phyloP scores from a whole-genome alignment of 2,888 invertebrate species.

The Cistogaster globosa region DNA sequence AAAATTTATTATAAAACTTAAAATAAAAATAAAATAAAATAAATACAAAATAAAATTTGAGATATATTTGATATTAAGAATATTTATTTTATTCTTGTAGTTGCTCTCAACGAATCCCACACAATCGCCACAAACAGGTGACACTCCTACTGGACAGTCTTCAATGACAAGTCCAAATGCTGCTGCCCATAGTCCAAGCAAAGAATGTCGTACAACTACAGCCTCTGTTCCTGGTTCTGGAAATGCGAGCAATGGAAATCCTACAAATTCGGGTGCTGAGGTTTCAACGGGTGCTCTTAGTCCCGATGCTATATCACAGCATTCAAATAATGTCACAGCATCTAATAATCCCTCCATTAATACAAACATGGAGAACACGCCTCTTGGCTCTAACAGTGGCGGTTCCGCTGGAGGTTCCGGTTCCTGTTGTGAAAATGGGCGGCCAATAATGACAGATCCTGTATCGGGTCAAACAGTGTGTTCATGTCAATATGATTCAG shows the following conservation, averaged over 20 bases:
- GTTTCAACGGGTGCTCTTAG: constrained; percentile 84
- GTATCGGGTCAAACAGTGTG: constrained; percentile 96
- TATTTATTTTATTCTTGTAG: constrained; percentile 70
- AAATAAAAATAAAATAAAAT: neutral
- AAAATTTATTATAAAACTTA: constrained; percentile 8
- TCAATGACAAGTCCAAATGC: constrained; percentile 77
- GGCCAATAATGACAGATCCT: constrained; percentile 96
- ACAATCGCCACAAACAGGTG: constrained; percentile 77
- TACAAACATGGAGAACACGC: constrained; percentile 66
- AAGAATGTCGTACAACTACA: constrained; percentile 84
- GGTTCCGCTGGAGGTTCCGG: constrained; percentile 74
- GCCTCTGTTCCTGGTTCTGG: constrained; percentile 83
- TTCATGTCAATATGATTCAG: constrained; percentile 96
- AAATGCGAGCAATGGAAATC: constrained; percentile 87
- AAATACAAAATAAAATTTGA: neutral
- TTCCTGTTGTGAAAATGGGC: constrained; percentile 94
- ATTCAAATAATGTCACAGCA: constrained; percentile 80
- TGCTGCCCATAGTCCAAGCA: constrained; percentile 78
- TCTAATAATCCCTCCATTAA: constrained; percentile 56
- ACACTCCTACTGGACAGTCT: constrained; percentile 73
- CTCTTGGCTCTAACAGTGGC: constrained; percentile 68
- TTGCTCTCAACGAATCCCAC: constrained; percentile 76
- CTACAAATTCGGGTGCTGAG: constrained; percentile 85
- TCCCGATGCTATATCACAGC: constrained; percentile 82
- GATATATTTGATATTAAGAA: no score